These are phyloP conservation scores for Amblyteles armatorius DNA, from an alignment of 2,888 invertebrate species.

Conservation along the genomic window DNA sequence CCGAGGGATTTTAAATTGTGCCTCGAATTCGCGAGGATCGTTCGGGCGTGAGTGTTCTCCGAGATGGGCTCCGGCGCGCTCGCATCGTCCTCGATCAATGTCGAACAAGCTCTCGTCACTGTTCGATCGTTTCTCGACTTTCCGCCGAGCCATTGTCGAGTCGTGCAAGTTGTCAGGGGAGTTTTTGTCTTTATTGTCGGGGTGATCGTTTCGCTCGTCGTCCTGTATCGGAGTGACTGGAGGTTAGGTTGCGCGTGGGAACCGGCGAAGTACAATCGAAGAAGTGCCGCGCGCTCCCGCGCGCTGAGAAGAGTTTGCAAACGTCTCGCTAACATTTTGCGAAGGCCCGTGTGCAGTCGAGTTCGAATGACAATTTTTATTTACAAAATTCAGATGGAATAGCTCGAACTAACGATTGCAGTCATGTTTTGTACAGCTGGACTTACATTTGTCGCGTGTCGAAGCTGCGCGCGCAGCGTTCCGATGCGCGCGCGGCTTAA, in stretches of 20 bases:
- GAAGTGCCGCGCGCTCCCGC: constrained; percentile 10
- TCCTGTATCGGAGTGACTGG: background rate
- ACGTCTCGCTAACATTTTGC: constrained; percentile 60
- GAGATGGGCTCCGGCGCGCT: constrained; percentile 70
- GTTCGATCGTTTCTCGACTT: background rate
- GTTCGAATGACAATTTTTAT: background rate
- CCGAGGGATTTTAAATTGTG: constrained; percentile 50
- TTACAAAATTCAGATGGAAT: background rate
- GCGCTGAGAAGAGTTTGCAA: constrained; percentile 47
- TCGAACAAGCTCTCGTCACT: background rate
- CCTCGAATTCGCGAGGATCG: constrained; percentile 80
- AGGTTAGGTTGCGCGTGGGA: constrained; percentile 62
- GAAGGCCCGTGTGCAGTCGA: no score
- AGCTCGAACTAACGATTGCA: background rate
- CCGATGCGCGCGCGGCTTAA: background rate
- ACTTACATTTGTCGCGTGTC: background rate
- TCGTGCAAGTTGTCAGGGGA: background rate
- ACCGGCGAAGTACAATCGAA: constrained; percentile 40
- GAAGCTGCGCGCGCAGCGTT: background rate
- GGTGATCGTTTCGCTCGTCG: background rate
- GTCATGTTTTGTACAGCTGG: background rate
- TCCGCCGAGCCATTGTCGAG: background rate
- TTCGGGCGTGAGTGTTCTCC: constrained; percentile 85
- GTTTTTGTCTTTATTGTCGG: constrained; percentile 23
- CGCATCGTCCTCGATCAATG: background rate